phyloP scores from a whole-genome alignment of 2,113 vertebrate species.

The Gymnorhina tibicen region DNA sequence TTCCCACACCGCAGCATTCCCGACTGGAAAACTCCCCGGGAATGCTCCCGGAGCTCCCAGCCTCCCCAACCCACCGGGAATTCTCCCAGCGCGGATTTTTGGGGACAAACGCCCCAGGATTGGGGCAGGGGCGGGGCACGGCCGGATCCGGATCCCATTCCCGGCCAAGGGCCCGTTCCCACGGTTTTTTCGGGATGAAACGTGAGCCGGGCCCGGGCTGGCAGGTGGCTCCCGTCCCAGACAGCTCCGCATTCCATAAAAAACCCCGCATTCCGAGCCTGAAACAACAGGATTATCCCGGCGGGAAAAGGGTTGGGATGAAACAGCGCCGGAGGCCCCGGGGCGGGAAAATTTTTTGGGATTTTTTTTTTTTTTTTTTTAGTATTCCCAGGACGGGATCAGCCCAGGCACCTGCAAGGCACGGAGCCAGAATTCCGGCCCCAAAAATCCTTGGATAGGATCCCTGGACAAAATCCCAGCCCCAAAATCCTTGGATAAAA shows the following conservation, averaged over 20 bases:
- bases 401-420: neutral
- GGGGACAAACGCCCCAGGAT: too few relatives aligned
- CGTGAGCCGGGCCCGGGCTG: accelerated
- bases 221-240: conserved; percentile 1
- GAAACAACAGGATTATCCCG: neutral
- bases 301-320: neutral
- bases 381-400: neutral
- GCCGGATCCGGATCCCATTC: neutral
- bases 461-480: neutral
- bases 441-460: too few relatives aligned
- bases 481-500: too few relatives aligned
- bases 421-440: neutral
- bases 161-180: neutral
- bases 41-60: too few relatives aligned
- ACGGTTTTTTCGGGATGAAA: neutral
- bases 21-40: too few relatives aligned
- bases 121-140: too few relatives aligned
- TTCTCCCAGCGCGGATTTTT: neutral
- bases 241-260: neutral
- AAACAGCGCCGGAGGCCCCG: neutral
- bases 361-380: too few relatives aligned
- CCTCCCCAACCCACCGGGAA: too few relatives aligned
- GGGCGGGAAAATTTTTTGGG: accelerated
- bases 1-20: neutral
- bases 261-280: conserved; percentile 29